Percentiles rank a stretch among this genome's conserved stretches.
Conservation (phyloP, 1,140 invertebrate genomes). For the Brachystomella parvula region DNA sequence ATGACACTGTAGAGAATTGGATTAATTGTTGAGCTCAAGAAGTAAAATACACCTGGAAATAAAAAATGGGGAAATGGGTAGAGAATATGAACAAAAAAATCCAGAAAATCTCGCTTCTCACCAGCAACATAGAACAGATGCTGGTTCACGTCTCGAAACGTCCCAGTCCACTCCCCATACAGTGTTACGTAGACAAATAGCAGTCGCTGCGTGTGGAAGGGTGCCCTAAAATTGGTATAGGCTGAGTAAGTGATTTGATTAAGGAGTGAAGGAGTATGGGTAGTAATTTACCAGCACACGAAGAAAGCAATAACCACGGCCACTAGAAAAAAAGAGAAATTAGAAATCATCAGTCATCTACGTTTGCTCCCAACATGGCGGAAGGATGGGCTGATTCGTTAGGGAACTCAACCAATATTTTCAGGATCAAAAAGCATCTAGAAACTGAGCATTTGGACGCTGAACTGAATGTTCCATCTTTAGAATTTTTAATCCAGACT, state of each 20-base stretch:
- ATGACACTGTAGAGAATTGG: constrained; percentile 87
- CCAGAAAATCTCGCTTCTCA: constrained; percentile 11
- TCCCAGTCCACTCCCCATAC: constrained; percentile 36
- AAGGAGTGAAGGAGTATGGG: no score
- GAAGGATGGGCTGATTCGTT: no score
- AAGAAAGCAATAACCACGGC: constrained; percentile 58
- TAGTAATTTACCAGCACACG: no score
- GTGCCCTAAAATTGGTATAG: no score
- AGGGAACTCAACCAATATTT: no score
- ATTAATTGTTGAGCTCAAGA: constrained; percentile 79
- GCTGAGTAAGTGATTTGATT: no score
- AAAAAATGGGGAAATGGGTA: neutral
- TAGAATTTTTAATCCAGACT: no score
- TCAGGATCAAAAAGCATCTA: no score
- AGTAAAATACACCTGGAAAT: constrained; percentile 71
- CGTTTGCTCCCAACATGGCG: no score
- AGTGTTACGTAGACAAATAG: constrained; percentile 42
- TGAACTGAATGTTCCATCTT: no score
- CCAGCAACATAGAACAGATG: constrained; percentile 39
- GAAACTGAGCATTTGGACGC: no score
- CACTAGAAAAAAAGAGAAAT: constrained; percentile 44
- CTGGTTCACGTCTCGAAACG: constrained; percentile 40
- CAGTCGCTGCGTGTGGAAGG: constrained; percentile 53
- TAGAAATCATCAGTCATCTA: no score
- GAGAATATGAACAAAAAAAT: constrained; percentile 1